phyloP scores from a whole-genome alignment of 2,888 invertebrate species.

The Hartigia nigra region DNA sequence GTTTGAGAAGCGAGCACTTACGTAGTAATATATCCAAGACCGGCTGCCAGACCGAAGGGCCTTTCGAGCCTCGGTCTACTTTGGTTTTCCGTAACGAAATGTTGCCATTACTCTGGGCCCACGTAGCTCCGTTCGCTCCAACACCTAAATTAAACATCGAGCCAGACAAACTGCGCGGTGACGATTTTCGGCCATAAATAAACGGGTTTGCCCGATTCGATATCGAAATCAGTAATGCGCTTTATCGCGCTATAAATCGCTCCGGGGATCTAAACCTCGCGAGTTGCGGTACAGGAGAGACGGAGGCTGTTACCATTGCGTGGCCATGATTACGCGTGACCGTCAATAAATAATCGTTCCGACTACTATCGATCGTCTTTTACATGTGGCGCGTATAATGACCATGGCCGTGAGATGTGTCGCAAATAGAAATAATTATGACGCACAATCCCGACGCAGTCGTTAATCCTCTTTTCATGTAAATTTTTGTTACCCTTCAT shows the following conservation, averaged over 20 bases:
- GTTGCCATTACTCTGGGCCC: background rate
- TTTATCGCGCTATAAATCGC: constrained; percentile 46
- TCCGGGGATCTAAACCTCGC: constrained; percentile 11
- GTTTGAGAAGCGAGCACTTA: constrained; percentile 24
- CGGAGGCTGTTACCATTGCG: background rate
- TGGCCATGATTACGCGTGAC: constrained; percentile 14
- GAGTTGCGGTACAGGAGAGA: constrained; percentile 9
- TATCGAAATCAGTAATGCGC: constrained; percentile 44
- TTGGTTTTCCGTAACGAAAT: background rate
- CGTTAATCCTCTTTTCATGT: background rate
- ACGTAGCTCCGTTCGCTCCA: background rate
- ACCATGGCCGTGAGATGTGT: constrained; percentile 21
- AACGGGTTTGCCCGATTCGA: constrained; percentile 41
- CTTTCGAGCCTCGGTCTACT: background rate
- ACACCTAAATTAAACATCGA: constrained; percentile 42
- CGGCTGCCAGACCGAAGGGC: constrained; percentile 14
- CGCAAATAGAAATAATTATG: constrained; percentile 24
- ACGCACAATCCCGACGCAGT: constrained; percentile 14
- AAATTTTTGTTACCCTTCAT: background rate
- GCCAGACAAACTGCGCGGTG: constrained; percentile 37
- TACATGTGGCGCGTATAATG: constrained; percentile 21
- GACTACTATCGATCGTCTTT: constrained; percentile 19
- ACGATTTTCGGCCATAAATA: constrained; percentile 45
- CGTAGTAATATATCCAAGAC: constrained; percentile 24
- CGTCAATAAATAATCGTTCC: constrained; percentile 21